Conservation (phyloP, 1,140 invertebrate species). For the Nephila pilipes region DNA sequence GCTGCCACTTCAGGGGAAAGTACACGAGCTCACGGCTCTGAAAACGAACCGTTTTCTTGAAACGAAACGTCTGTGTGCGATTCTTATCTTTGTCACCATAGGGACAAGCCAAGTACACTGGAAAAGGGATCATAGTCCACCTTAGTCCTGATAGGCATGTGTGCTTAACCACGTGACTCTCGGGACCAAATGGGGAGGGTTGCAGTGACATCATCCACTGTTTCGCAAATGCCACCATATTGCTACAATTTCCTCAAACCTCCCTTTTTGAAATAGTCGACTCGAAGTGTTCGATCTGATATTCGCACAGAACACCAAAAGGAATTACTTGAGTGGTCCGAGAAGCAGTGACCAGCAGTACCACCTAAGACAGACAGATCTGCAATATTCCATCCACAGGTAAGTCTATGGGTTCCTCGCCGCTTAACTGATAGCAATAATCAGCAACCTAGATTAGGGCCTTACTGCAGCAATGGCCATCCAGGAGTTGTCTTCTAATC, state of each 20-base stretch:
- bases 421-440: constrained; percentile 66
- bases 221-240: constrained; percentile 67
- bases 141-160: constrained; percentile 69
- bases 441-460: constrained; percentile 69
- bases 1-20: constrained; percentile 49
- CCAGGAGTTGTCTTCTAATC: constrained; percentile 67
- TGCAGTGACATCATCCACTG: constrained; percentile 61
- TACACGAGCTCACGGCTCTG: constrained; percentile 3
- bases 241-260: constrained; percentile 49
- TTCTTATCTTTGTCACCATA: constrained; percentile 72
- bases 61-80: constrained; percentile 24
- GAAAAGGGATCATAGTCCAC: constrained; percentile 62
- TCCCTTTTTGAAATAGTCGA: constrained; percentile 43
- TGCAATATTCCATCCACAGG: constrained; percentile 36
- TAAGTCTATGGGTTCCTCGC: constrained; percentile 53
- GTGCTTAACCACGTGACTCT: constrained; percentile 34
- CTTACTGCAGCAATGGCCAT: constrained; percentile 52
- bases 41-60: constrained; percentile 33
- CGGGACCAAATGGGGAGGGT: constrained; percentile 62
- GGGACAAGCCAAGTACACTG: constrained; percentile 20
- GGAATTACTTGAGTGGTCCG: background rate
- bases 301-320: background rate
- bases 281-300: constrained; percentile 19
- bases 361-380: background rate
- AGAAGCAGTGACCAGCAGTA: background rate